These are phyloP conservation scores for Cotesia chilonis DNA, from an alignment of 1,140 invertebrate species.

Conservation along the genomic window DNA sequence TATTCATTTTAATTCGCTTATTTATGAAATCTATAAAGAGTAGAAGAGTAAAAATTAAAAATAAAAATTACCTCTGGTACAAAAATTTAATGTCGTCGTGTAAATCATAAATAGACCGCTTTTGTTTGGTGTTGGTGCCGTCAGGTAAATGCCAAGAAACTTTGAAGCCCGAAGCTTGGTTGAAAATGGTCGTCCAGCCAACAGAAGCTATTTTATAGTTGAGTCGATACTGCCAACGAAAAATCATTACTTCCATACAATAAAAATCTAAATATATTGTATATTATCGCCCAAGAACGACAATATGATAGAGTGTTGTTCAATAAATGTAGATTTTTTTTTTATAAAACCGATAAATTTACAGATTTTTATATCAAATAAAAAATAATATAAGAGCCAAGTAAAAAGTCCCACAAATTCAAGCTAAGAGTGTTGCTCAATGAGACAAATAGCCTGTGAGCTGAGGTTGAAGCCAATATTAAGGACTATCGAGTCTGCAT, in stretches of 20 bases:
- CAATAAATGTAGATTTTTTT: neutral
- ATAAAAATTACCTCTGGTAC: constrained; percentile 59
- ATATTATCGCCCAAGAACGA: too few relatives aligned
- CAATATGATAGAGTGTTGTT: too few relatives aligned
- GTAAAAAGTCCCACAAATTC: constrained; percentile 4
- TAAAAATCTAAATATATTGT: constrained; percentile 2
- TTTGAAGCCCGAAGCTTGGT: constrained; percentile 61
- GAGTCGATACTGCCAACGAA: constrained; percentile 54
- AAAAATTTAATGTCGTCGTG: constrained; percentile 51
- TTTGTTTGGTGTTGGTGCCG: constrained; percentile 35
- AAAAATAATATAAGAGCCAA: neutral
- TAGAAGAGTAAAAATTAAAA: too few relatives aligned
- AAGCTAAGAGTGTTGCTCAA: neutral
- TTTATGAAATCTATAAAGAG: neutral
- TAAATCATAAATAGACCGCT: constrained; percentile 48
- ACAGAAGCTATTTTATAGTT: constrained; percentile 60
- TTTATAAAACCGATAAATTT: too few relatives aligned
- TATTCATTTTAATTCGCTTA: constrained; percentile 21
- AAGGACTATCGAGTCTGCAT: constrained; percentile 45
- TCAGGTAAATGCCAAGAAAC: constrained; percentile 57
- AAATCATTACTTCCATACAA: constrained; percentile 13
- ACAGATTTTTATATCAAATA: neutral
- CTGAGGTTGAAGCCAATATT: constrained; percentile 48
- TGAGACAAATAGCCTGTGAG: constrained; percentile 41
- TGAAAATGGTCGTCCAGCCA: constrained; percentile 53